Conservation (phyloP, 2,797 vertebrate species). For the Allobates femoralis region DNA sequence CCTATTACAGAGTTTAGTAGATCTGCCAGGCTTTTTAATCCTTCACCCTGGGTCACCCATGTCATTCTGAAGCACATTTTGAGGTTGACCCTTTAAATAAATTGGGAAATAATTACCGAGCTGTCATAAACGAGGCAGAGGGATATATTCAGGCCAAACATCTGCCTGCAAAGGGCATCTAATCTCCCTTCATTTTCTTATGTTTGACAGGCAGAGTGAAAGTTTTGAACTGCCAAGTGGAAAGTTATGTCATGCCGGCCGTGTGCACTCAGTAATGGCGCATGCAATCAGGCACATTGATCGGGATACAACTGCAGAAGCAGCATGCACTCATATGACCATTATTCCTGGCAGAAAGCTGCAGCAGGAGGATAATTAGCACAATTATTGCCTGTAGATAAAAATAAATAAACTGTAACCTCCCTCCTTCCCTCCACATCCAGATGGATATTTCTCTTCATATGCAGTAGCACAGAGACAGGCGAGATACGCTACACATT, state of each 20-base stretch:
- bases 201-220: slow-evolving; percentile 4
- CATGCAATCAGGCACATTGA: slow-evolving; percentile 47
- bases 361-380: slow-evolving; percentile 51
- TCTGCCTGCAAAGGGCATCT: slow-evolving; percentile 6
- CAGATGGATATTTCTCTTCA: slow-evolving; percentile 27
- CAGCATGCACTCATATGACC: not conserved
- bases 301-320: slow-evolving; percentile 18
- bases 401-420: slow-evolving; percentile 52
- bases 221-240: not conserved
- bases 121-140: slow-evolving; percentile 31
- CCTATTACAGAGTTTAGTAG: not conserved
- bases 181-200: slow-evolving; percentile 25
- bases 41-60: not conserved
- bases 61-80: not conserved
- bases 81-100: slow-evolving; percentile 13
- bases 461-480: not conserved
- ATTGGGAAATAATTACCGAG: slow-evolving; percentile 28
- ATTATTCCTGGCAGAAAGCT: slow-evolving; percentile 44
- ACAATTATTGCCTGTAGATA: slow-evolving; percentile 49
- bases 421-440: slow-evolving; percentile 17
- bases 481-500: slow-evolving; percentile 18
- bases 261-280: not conserved
- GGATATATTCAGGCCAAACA: slow-evolving; percentile 1
- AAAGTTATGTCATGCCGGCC: slow-evolving; percentile 20
- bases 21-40: not conserved